Percentiles rank a stretch among this genome's conserved stretches.
Conservation (phyloP, 2,888 invertebrate genomes). For the Danaus chrysippus region DNA sequence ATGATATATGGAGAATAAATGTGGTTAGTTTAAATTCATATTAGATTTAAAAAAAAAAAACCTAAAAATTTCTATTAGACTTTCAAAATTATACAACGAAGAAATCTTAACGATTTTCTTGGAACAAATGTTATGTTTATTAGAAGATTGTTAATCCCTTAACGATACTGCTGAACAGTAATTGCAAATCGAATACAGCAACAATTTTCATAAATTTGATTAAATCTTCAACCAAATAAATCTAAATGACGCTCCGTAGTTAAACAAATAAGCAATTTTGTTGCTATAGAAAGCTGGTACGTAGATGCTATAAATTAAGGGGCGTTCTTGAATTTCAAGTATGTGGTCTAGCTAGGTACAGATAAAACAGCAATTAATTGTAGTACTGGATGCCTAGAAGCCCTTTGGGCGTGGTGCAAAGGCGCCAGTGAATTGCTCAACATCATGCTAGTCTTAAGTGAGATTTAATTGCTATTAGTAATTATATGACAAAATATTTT, state of each 20-base stretch:
- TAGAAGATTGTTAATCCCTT: too few species aligned
- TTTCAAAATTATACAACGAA: too few species aligned
- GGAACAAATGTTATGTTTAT: too few species aligned
- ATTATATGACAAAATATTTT: conserved; percentile 45
- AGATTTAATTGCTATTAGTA: conserved; percentile 57
- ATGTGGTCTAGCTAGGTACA: conserved; percentile 37
- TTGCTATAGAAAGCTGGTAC: conserved; percentile 36
- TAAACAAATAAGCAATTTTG: conserved; percentile 33
- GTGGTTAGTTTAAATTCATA: conserved; percentile 14
- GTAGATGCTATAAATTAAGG: conserved; percentile 37
- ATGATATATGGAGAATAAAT: conserved; percentile 21
- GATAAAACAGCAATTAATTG: conserved; percentile 48
- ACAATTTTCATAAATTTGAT: conserved; percentile 5
- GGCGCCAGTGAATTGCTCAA: conserved; percentile 64
- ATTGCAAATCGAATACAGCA: not conserved
- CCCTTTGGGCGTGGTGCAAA: conserved; percentile 59
- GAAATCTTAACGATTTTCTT: too few species aligned
- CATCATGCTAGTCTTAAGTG: conserved; percentile 49
- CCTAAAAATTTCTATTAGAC: too few species aligned
- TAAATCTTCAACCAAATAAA: conserved; percentile 14
- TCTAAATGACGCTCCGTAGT: conserved; percentile 22
- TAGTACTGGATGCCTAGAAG: conserved; percentile 46
- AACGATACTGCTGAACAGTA: too few species aligned
- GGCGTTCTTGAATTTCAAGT: conserved; percentile 57
- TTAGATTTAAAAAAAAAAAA: not conserved